Evolutionary conservation across 2,797 vertebrate genomes (phyloP).

Genomic region (Loriculus beryllinus): DNA sequence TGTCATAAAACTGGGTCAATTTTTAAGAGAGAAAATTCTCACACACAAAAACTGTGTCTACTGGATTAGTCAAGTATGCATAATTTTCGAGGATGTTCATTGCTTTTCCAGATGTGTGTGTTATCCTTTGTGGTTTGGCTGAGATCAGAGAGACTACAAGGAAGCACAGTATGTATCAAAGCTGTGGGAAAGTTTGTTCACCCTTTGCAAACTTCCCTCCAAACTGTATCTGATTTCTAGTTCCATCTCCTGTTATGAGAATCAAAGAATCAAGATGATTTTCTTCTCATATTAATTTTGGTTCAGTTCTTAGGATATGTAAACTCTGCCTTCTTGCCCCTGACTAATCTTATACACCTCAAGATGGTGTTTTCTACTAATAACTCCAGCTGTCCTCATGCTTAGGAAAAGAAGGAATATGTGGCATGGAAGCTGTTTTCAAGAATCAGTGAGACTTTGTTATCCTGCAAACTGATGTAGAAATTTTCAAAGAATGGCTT

Average conservation of each 20-base stretch:
- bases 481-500: not conserved
- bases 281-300: not conserved
- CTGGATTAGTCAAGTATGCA: not conserved
- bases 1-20: not conserved
- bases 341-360: not conserved
- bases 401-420: not conserved
- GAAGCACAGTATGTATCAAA: not conserved
- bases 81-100: conserved; percentile 12
- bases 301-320: not conserved
- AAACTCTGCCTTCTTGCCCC: not conserved
- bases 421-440: not conserved
- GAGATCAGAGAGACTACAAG: not conserved
- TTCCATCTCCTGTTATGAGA: not conserved
- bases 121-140: conserved; percentile 56
- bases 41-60: not conserved
- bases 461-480: not conserved
- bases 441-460: not conserved
- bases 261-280: not conserved
- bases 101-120: conserved; percentile 46
- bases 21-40: conserved; percentile 23
- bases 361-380: not conserved
- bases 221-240: not conserved
- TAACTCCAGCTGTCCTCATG: not conserved
- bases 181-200: conserved; percentile 54
- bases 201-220: not conserved